phyloP scores from a whole-genome alignment of 2,888 invertebrate genomes.

The Sylvicola fuscatus region DNA sequence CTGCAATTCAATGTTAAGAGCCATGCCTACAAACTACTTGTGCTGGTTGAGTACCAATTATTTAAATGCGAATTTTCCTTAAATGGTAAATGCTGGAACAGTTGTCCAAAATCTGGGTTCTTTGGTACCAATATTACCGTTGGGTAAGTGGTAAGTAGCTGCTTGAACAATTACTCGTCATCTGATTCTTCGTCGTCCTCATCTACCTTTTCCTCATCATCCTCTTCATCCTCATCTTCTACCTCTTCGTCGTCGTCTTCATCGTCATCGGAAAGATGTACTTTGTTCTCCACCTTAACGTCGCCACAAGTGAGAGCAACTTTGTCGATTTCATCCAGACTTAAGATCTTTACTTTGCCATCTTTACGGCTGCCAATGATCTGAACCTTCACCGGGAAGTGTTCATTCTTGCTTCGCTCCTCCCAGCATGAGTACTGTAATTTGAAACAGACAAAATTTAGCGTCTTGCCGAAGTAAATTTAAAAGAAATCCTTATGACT shows the following conservation, averaged over 20 bases:
- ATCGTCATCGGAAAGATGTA: conserved; percentile 4
- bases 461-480: too few species aligned
- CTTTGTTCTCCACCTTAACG: neutral
- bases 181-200: conserved; percentile 7
- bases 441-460: conserved; percentile 1
- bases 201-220: conserved; percentile 9
- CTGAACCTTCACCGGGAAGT: conserved; percentile 19
- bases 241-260: conserved; percentile 7
- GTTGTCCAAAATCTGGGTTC: too few species aligned
- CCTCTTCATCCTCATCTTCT: conserved; percentile 8
- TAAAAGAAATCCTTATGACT: neutral
- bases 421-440: conserved; percentile 25
- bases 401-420: conserved; percentile 21
- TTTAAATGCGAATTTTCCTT: too few species aligned
- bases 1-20: too few species aligned
- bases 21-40: too few species aligned
- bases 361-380: conserved; percentile 12
- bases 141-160: too few species aligned
- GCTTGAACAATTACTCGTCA: too few species aligned
- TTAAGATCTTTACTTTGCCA: conserved; percentile 17
- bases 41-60: too few species aligned
- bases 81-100: too few species aligned
- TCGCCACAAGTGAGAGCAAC: conserved; percentile 4
- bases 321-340: conserved; percentile 8
- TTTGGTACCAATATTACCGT: too few species aligned